phyloP scores from a whole-genome alignment of 2,797 vertebrate species.

The Amazona finschi region DNA sequence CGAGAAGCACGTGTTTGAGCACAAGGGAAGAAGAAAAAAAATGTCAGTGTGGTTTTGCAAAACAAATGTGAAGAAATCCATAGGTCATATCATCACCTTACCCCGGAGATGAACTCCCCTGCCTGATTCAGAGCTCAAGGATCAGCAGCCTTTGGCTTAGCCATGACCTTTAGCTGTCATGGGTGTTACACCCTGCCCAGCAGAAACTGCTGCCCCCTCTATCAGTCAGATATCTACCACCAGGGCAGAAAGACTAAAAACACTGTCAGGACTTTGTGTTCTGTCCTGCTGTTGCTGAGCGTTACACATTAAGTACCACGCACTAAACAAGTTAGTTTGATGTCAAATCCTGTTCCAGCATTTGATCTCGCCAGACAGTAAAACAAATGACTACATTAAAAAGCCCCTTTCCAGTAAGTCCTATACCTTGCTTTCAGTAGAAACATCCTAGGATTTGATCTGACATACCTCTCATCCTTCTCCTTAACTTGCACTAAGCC shows the following conservation, averaged over 20 bases:
- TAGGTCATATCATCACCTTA: background rate
- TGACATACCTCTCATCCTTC: background rate
- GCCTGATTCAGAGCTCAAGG: constrained; percentile 50
- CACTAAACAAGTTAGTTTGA: background rate
- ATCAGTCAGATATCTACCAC: constrained; percentile 36
- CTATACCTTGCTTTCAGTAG: background rate
- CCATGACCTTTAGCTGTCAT: constrained; percentile 26
- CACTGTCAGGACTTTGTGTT: constrained; percentile 41
- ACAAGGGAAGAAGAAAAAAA: background rate
- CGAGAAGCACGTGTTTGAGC: background rate
- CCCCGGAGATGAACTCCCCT: background rate
- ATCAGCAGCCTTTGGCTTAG: constrained; percentile 27
- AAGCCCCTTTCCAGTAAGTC: background rate
- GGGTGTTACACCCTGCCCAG: background rate
- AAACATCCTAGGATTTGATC: background rate
- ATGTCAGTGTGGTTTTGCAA: background rate
- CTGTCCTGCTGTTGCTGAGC: background rate
- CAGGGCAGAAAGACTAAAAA: constrained; percentile 23
- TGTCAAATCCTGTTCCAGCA: background rate
- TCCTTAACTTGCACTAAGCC: background rate
- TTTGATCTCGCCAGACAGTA: background rate
- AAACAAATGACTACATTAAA: background rate
- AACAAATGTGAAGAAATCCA: background rate
- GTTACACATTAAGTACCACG: accelerated
- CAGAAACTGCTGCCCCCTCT: background rate